These are phyloP conservation scores for Ammodytes marinus DNA, from an alignment of 2,113 vertebrate genomes.

Conservation along the genomic window DNA sequence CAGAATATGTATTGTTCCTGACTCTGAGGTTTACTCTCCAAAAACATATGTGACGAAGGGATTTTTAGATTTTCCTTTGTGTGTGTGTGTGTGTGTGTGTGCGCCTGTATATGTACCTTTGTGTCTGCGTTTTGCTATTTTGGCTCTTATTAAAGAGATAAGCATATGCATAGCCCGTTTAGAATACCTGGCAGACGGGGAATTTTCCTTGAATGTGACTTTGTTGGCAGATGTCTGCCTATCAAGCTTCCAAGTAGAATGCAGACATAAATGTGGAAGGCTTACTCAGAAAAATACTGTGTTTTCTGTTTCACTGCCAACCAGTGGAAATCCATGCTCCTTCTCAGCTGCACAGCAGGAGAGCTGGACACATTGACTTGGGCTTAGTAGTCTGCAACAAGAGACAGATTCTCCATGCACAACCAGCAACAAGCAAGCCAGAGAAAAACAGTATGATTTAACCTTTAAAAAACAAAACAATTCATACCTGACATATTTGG, in stretches of 20 bases:
- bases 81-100: slow-evolving; percentile 12
- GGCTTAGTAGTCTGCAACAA: slow-evolving; percentile 23
- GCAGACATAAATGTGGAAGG: slow-evolving; percentile 31
- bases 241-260: slow-evolving; percentile 48
- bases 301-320: slow-evolving; percentile 56
- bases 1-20: neutral
- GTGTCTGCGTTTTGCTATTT: slow-evolving; percentile 32
- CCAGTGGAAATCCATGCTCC: slow-evolving; percentile 50
- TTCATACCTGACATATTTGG: neutral
- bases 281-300: slow-evolving; percentile 39
- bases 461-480: neutral
- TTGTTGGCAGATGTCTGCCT: slow-evolving; percentile 38
- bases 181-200: slow-evolving; percentile 53
- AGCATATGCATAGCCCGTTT: slow-evolving; percentile 11
- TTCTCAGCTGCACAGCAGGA: slow-evolving; percentile 46
- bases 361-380: slow-evolving; percentile 28
- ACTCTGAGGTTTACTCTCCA: neutral
- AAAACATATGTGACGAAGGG: neutral
- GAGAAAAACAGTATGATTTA: neutral
- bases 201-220: slow-evolving; percentile 40
- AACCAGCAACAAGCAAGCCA: slow-evolving; percentile 19
- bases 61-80: neutral
- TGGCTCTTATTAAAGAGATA: slow-evolving; percentile 17
- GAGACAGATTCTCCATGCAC: slow-evolving; percentile 44
- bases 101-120: neutral